Conservation (phyloP, 2,113 vertebrate genomes). For the Heterocephalus glaber region DNA sequence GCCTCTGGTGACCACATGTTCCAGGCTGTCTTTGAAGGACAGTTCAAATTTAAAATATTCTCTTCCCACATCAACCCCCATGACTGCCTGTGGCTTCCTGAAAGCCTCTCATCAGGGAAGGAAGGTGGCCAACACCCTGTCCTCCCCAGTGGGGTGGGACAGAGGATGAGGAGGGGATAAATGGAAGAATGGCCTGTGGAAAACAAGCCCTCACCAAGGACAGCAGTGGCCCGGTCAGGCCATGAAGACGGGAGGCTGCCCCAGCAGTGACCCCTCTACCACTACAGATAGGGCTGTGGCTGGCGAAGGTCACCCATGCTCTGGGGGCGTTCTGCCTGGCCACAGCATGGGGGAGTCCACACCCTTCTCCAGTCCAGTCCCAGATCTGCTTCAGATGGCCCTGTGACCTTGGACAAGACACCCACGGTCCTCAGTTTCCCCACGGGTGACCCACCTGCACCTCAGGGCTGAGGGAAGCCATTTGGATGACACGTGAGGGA, state of each 20-base stretch:
- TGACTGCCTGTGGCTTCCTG: background rate
- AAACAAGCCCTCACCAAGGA: background rate
- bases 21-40: slow-evolving; percentile 7
- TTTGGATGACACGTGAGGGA: background rate
- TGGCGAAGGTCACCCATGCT: background rate
- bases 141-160: background rate
- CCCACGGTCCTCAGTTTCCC: background rate
- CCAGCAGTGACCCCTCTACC: background rate
- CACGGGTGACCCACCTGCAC: background rate
- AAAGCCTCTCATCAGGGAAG: background rate
- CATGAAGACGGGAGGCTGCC: background rate
- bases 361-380: background rate
- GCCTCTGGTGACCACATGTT: slow-evolving; percentile 47
- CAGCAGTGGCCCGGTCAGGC: background rate
- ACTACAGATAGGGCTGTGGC: background rate
- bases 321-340: background rate
- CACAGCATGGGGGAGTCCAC: background rate
- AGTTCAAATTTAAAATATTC: slow-evolving; percentile 37
- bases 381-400: background rate
- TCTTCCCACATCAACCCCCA: background rate
- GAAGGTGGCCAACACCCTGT: background rate
- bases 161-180: background rate
- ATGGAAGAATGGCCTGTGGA: background rate
- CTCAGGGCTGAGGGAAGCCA: background rate
- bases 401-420: background rate